Evolutionary conservation across 1,140 invertebrate genomes (phyloP).

Genomic region (Apis laboriosa): DNA sequence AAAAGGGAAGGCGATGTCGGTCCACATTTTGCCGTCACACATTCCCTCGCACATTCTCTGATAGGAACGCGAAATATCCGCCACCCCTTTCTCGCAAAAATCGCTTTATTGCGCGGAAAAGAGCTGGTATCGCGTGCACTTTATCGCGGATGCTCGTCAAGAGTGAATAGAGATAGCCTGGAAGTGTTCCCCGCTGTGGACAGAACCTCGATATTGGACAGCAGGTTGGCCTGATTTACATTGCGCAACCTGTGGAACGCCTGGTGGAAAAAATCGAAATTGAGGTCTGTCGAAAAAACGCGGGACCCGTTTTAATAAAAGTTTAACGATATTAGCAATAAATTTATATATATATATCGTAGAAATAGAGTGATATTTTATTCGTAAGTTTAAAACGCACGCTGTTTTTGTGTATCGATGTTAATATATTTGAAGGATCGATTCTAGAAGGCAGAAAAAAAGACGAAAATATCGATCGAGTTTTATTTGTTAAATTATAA

Average conservation of each 20-base stretch:
- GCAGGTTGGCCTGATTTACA: conserved; percentile 52
- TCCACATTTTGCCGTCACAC: neutral
- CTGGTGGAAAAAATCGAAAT: conserved; percentile 20
- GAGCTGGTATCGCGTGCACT: conserved; percentile 41
- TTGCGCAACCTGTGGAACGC: conserved; percentile 52
- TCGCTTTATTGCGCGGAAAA: conserved; percentile 3
- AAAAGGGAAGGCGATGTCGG: neutral
- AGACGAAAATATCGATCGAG: no score
- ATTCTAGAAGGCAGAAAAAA: no score
- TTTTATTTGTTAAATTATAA: no score
- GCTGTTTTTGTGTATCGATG: no score
- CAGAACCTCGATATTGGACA: conserved; percentile 48
- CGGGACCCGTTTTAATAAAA: no score
- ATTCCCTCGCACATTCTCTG: neutral
- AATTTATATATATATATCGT: no score
- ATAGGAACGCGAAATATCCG: conserved; percentile 14
- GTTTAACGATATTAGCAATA: no score
- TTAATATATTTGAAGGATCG: no score
- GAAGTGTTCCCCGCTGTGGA: conserved; percentile 34
- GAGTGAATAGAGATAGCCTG: conserved; percentile 52
- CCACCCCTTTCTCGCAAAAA: conserved; percentile 5
- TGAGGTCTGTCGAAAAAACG: neutral
- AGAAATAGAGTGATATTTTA: no score
- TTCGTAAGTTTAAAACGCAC: no score
- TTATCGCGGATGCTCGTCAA: conserved; percentile 50